Conservation (phyloP, 1,140 invertebrate genomes). For the Pentalonia nigronervosa region DNA sequence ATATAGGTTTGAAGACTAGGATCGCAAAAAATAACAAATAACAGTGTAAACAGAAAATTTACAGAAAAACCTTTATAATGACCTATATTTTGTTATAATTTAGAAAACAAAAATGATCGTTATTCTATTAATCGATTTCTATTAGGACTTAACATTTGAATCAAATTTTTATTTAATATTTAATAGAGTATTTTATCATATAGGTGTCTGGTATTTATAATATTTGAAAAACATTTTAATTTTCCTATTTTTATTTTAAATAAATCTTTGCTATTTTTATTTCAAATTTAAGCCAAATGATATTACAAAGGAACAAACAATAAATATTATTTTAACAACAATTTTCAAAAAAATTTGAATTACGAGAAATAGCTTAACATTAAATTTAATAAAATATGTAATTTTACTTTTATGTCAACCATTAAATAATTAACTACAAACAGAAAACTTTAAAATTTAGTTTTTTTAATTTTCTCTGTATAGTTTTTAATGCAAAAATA, state of each 20-base stretch:
- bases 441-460: neutral
- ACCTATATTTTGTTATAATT: neutral
- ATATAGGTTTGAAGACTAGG: neutral
- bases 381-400: neutral
- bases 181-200: neutral
- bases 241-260: neutral
- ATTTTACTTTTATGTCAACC: neutral
- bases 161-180: neutral
- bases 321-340: neutral
- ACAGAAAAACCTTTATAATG: neutral
- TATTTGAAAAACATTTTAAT: neutral
- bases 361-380: neutral
- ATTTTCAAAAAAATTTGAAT: neutral
- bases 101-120: neutral
- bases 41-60: neutral
- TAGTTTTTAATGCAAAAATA: neutral
- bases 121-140: neutral
- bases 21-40: neutral
- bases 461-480: neutral
- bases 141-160: neutral
- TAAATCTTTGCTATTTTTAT: neutral
- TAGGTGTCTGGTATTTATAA: neutral
- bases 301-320: neutral
- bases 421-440: constrained; percentile 5
- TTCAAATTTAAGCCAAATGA: neutral